These are phyloP conservation scores for Cyphomyrmex costatus DNA, from an alignment of 1,140 invertebrate species.

Conservation along the genomic window DNA sequence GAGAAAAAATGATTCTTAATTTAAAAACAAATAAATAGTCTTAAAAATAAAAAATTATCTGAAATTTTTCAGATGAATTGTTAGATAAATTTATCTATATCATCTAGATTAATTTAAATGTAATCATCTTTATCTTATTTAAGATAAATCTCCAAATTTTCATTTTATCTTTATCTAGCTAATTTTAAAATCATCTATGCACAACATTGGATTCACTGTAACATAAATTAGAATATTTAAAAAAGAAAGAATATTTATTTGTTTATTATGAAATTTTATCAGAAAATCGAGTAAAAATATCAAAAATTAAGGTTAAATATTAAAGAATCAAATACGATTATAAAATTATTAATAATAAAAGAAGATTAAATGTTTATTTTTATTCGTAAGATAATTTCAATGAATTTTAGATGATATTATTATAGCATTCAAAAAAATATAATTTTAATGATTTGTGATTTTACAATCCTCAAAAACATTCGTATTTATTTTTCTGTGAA, in stretches of 20 bases:
- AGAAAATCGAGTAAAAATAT: not conserved
- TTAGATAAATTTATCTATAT: too few relatives aligned
- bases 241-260: not conserved
- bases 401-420: not conserved
- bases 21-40: too few relatives aligned
- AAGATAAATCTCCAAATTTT: too few relatives aligned
- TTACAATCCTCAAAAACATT: slow-evolving; percentile 11
- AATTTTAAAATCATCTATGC: too few relatives aligned
- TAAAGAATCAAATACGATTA: not conserved
- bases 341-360: not conserved
- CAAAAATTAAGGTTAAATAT: not conserved
- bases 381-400: not conserved
- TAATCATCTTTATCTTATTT: too few relatives aligned
- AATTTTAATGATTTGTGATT: not conserved
- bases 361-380: not conserved
- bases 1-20: too few relatives aligned
- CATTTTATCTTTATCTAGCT: too few relatives aligned
- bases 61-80: too few relatives aligned
- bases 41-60: too few relatives aligned
- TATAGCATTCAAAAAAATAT: not conserved
- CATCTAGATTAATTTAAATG: too few relatives aligned
- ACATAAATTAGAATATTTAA: slow-evolving; percentile 17
- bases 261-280: not conserved
- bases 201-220: too few relatives aligned
- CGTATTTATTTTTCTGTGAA: not conserved